phyloP scores from a whole-genome alignment of 2,113 vertebrate genomes.

The Brachyistius frenatus region DNA sequence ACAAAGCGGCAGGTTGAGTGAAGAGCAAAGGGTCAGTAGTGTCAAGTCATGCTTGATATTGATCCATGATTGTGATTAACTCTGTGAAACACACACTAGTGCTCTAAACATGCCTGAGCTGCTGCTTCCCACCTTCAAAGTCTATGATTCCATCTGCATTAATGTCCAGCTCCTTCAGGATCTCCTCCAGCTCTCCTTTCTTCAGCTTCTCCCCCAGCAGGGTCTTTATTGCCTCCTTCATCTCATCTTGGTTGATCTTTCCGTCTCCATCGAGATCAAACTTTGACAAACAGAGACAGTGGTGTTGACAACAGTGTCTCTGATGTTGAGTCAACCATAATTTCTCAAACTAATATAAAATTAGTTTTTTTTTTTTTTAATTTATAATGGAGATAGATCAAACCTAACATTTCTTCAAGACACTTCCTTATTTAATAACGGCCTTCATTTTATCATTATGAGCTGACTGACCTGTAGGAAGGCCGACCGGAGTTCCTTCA shows the following conservation, averaged over 20 bases:
- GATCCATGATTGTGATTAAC: too few species aligned
- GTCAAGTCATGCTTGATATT: too few species aligned
- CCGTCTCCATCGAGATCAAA: constrained; percentile 81
- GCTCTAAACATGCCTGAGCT: background rate
- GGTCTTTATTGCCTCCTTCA: constrained; percentile 67
- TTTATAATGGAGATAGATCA: too few species aligned
- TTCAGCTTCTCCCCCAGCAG: constrained; percentile 90
- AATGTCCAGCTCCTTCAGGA: constrained; percentile 93
- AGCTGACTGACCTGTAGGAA: constrained; percentile 88
- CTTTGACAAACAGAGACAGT: constrained; percentile 29
- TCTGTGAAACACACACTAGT: too few species aligned
- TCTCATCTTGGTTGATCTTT: constrained; percentile 79
- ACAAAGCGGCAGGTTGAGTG: background rate
- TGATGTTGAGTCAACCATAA: too few species aligned
- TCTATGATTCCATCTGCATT: constrained; percentile 94
- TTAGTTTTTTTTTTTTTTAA: too few species aligned
- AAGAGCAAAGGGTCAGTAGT: background rate
- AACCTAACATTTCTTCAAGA: too few species aligned
- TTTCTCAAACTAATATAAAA: too few species aligned
- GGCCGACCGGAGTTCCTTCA: constrained; percentile 92
- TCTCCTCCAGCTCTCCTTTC: constrained; percentile 94
- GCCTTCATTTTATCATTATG: background rate
- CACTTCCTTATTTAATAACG: rapidly evolving
- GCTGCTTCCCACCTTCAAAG: constrained; percentile 89
- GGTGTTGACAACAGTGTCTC: too few species aligned